Evolutionary conservation across 2,888 invertebrate species (phyloP).

Genomic region (Pomacea canaliculata): DNA sequence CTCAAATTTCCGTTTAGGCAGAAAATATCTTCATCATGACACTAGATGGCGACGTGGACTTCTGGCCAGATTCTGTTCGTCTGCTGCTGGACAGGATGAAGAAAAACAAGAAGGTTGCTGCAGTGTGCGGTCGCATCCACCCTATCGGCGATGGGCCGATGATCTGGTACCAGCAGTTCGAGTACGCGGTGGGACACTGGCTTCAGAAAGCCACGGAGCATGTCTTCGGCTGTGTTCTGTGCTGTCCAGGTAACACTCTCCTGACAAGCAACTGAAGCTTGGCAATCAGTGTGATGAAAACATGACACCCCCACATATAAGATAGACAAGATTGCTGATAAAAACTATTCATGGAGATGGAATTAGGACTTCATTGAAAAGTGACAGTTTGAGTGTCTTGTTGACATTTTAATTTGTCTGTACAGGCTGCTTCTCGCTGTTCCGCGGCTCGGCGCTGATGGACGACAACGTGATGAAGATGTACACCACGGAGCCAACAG

Average conservation of each 20-base stretch:
- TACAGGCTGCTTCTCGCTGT: conserved; percentile 87
- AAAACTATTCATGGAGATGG: too few relatives aligned
- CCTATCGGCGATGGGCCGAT: conserved; percentile 90
- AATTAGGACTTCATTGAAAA: too few relatives aligned
- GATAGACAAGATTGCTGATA: too few relatives aligned
- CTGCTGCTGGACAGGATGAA: conserved; percentile 97
- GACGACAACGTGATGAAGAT: conserved; percentile 89
- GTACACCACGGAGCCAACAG: conserved; percentile 80
- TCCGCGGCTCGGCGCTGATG: conserved; percentile 88
- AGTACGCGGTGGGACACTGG: conserved; percentile 99
- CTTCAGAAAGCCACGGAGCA: conserved; percentile 99
- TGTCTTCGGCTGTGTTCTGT: conserved; percentile 97
- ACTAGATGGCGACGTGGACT: conserved; percentile 95
- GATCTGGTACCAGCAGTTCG: conserved; percentile 99
- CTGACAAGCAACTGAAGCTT: too few relatives aligned
- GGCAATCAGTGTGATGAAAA: too few relatives aligned
- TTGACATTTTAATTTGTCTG: conserved; percentile 68
- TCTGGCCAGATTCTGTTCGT: conserved; percentile 91
- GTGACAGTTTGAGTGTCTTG: too few relatives aligned
- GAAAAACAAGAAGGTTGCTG: conserved; percentile 94
- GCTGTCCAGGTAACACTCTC: conserved; percentile 76
- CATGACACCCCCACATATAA: too few relatives aligned
- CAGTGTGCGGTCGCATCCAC: conserved; percentile 98
- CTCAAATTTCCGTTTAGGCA: conserved; percentile 71
- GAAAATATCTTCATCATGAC: conserved; percentile 93